A percentile compares a stretch with the other conserved stretches of the same genome.
These are phyloP conservation scores for Ophthalmotilapia sp. DNA, from an alignment of 2,113 vertebrate species.

Conservation along the genomic window DNA sequence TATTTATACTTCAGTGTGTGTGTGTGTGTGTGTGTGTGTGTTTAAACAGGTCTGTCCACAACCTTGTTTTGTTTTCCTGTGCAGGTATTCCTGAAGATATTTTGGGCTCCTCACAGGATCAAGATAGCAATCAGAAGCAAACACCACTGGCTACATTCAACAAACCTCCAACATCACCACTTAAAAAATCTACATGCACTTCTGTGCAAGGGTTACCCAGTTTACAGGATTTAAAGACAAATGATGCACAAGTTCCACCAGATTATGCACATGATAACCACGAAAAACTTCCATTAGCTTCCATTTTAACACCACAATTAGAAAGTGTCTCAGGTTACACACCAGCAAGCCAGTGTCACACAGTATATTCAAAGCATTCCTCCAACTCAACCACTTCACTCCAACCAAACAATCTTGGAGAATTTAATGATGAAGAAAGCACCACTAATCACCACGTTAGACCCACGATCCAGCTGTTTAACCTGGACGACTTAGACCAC, in stretches of 20 bases:
- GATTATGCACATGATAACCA: neutral
- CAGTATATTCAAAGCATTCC: neutral
- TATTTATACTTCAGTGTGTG: no score
- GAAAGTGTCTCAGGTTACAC: neutral
- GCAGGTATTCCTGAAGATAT: neutral
- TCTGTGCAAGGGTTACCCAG: neutral
- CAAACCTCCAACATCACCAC: neutral
- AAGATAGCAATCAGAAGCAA: neutral
- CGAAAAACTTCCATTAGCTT: neutral
- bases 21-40: neutral
- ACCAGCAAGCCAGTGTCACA: neutral
- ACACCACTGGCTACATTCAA: neutral
- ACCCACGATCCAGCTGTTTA: neutral
- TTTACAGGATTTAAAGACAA: neutral
- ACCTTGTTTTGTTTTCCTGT: neutral
- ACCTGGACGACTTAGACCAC: neutral
- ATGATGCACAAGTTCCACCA: neutral
- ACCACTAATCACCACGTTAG: neutral
- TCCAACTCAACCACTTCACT: neutral
- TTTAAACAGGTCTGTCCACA: neutral
- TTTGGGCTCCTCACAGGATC: neutral
- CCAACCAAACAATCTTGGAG: neutral
- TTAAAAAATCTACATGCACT: neutral
- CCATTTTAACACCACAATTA: neutral
- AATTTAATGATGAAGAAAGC: neutral